phyloP scores from a whole-genome alignment of 2,888 invertebrate species.

The Caenorhabditis zanzibari region DNA sequence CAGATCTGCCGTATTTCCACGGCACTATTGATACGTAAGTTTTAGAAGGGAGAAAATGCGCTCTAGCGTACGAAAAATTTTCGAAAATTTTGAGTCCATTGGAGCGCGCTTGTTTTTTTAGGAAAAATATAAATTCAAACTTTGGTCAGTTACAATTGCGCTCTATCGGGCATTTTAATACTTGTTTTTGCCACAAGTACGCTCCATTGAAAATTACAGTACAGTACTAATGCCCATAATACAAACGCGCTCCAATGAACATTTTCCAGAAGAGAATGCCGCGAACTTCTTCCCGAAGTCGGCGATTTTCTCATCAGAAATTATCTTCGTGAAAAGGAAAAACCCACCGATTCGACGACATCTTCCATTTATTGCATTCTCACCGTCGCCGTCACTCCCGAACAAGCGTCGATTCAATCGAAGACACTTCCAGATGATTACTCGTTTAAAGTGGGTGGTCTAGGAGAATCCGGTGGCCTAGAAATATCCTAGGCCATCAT shows the following conservation, averaged over 20 bases:
- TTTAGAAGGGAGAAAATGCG: neutral
- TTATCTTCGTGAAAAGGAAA: neutral
- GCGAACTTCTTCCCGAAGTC: neutral
- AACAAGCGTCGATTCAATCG: neutral
- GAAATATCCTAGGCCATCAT: neutral
- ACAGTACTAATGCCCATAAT: too few species aligned
- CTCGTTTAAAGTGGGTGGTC: neutral
- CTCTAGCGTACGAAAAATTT: too few species aligned
- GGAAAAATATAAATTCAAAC: too few species aligned
- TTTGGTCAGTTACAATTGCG: too few species aligned
- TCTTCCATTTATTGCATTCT: neutral
- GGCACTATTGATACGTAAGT: conserved; percentile 39
- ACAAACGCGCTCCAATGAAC: neutral
- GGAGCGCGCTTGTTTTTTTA: too few species aligned
- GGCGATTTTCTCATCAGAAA: conserved; percentile 7
- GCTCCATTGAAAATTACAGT: too few species aligned
- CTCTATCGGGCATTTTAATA: too few species aligned
- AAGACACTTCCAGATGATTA: neutral
- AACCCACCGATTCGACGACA: neutral
- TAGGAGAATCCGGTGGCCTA: neutral
- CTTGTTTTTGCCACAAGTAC: too few species aligned
- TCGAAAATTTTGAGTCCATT: neutral
- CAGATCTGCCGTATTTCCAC: conserved; percentile 26
- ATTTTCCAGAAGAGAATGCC: conserved; percentile 7
- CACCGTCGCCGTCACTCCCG: neutral